Evolutionary conservation across 2,113 vertebrate genomes (phyloP).

Genomic region (Macrotus californicus): DNA sequence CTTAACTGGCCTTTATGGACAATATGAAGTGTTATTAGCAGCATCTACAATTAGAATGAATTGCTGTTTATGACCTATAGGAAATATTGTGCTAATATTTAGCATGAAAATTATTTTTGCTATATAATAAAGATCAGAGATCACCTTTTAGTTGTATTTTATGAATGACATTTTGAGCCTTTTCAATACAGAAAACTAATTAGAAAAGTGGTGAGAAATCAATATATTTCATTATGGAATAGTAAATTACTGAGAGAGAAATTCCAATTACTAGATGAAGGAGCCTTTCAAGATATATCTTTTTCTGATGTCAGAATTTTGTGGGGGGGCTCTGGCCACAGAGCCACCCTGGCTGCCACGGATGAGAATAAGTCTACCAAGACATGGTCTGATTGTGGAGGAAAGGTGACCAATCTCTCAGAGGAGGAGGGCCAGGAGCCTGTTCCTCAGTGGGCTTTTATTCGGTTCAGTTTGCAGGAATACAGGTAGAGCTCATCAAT

Average conservation of each 20-base stretch:
- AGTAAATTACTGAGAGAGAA: slow-evolving; percentile 72
- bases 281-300: slow-evolving; percentile 72
- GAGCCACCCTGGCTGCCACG: no score
- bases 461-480: no score
- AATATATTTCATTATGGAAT: slow-evolving; percentile 61
- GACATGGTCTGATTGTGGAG: no score
- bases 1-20: slow-evolving; percentile 69
- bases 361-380: no score
- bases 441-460: no score
- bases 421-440: no score
- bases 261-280: slow-evolving; percentile 77
- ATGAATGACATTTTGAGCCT: slow-evolving; percentile 47
- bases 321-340: no score
- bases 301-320: slow-evolving; percentile 73
- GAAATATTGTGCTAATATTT: slow-evolving; percentile 58
- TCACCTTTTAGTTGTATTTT: slow-evolving; percentile 55
- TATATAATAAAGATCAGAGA: slow-evolving; percentile 70
- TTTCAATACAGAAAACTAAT: slow-evolving; percentile 53
- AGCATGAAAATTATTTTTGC: slow-evolving; percentile 61
- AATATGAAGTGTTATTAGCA: slow-evolving; percentile 72
- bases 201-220: slow-evolving; percentile 46
- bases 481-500: no score
- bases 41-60: slow-evolving; percentile 75
- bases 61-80: slow-evolving; percentile 72
- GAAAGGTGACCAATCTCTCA: no score